Base-by-base conservation (phyloP, 2,888 invertebrate genomes). In the Cryptus viduatorius region DNA sequence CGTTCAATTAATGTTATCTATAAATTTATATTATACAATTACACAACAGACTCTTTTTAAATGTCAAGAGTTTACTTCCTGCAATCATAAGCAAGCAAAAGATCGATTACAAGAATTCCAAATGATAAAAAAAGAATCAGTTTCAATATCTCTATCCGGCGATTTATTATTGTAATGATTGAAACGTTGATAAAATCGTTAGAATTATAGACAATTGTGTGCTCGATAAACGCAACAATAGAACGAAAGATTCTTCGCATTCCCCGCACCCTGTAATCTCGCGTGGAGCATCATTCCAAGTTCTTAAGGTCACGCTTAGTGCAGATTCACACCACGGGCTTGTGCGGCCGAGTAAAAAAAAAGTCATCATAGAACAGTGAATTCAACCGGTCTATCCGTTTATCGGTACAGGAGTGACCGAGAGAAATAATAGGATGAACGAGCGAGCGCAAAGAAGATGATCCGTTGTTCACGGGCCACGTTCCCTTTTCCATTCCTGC, bases 371-470 rank as follows among this genome's bases (percentile, higher is more conserved):
- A 24, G n/a, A 24, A 61, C 48, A 48, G 29, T 24, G 61, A 73
- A 73, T 73, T 48, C 37, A 10, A 16, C 24, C 10, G n/a, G 44
- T 42, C 12, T 19, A 31, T 42, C 46, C 46, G 44, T 48, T 46
- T 48, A 31, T 19, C 10, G 3, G 48, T 37, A 31, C n/a, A 19
- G 10, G 56, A 37, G 48, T 64, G 48, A 37, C 46, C 64, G 12
- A 75, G 73, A 73, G 61, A n/a, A 75, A 61, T 8, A 37, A 37
- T 37, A 56, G 46, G 46, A 31, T 4, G 31, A 1, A 1, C 31
- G 16, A 37, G 64, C n/a, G 65, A 48, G 61, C n/a, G 19, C 24
- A 46, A 42, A 48, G 64, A 76, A 65, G 65, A 76, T 53, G 65
- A 76, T 24, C 76, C 50, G 61, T 16, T n/a, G 59, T 59, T 59